Conservation (phyloP, 1,140 invertebrate species). For the Drosophila subpulchrella region DNA sequence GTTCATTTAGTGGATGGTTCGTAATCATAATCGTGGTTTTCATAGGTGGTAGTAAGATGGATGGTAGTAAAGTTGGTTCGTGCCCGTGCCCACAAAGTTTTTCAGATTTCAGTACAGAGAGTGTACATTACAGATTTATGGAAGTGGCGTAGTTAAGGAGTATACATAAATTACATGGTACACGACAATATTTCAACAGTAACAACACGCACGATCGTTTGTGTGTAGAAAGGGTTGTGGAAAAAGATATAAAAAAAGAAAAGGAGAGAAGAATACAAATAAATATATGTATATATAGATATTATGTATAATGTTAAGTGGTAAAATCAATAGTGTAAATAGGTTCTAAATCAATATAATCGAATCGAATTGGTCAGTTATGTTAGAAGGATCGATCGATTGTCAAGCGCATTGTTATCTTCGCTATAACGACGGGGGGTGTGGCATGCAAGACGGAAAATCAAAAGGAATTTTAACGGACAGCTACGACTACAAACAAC, state of each 20-base stretch:
- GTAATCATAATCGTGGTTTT: constrained; percentile 23
- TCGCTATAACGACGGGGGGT: neutral
- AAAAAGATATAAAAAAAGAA: constrained; percentile 35
- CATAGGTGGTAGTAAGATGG: constrained; percentile 16
- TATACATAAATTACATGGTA: constrained; percentile 19
- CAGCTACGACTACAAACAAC: constrained; percentile 49
- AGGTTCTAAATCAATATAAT: constrained; percentile 6
- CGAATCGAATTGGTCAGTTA: neutral
- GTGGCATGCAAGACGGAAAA: constrained; percentile 44
- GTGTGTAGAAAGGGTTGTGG: constrained; percentile 9
- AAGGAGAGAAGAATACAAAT: constrained; percentile 57
- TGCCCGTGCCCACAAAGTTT: constrained; percentile 29
- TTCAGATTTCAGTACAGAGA: constrained; percentile 22
- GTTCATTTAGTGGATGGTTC: neutral
- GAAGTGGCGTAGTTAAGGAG: constrained; percentile 4
- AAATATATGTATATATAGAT: constrained; percentile 27
- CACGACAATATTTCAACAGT: constrained; percentile 10
- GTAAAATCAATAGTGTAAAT: constrained; percentile 17
- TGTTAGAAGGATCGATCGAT: constrained; percentile 15
- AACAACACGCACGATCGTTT: constrained; percentile 35
- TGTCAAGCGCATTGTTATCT: constrained; percentile 7
- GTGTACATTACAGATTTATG: constrained; percentile 5
- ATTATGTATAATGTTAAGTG: constrained; percentile 30
- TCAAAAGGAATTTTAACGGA: constrained; percentile 17
- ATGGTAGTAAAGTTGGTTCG: constrained; percentile 34